Base-by-base conservation (phyloP, 1,140 invertebrate species). In the Sipha flava region DNA sequence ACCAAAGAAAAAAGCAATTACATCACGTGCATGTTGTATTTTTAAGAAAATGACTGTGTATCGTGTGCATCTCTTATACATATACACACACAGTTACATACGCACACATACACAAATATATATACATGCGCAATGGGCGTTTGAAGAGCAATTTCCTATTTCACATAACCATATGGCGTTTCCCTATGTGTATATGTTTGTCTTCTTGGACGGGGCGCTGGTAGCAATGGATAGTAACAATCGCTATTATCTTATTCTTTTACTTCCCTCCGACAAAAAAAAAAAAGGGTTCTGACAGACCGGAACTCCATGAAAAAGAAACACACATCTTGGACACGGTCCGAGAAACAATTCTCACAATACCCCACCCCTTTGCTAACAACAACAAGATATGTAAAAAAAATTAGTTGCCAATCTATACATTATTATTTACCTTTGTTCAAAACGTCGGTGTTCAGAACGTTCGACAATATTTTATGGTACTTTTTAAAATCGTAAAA, bases 61-160 rank as follows among this genome's bases (percentile, higher is more conserved):
- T 77, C 73, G 73, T 59, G 73, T 26, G 49, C 49, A 59, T n/a
- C 73, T 77, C 34, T 23, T 59, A 43, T 59, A 40, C 18, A 73
- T 40, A 37, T 73, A n/a, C n/a, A n/a, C n/a, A n/a, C n/a, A n/a
- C n/a, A n/a, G n/a, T n/a, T n/a, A n/a, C n/a, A n/a, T n/a, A n/a
- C n/a, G n/a, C n/a, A n/a, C n/a, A n/a, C n/a, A n/a, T n/a, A n/a
- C n/a, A n/a, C n/a, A n/a, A n/a, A n/a, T n/a, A n/a, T n/a, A n/a
- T n/a, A n/a, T n/a, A n/a, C n/a, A 64, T 49, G 16, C 18, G 23
- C 37, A 7, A 14, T 77, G 52, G 73, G 73, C 73, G 73, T 77
- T 77, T 77, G 73, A 77, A 77, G 73, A 77, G 73, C 73, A 77
- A 77, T 77, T 77, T 77, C 73, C 73, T 77, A 77, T 77, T 77